Evolutionary conservation across 2,888 invertebrate genomes (phyloP).

Genomic region (Tachina lurida): DNA sequence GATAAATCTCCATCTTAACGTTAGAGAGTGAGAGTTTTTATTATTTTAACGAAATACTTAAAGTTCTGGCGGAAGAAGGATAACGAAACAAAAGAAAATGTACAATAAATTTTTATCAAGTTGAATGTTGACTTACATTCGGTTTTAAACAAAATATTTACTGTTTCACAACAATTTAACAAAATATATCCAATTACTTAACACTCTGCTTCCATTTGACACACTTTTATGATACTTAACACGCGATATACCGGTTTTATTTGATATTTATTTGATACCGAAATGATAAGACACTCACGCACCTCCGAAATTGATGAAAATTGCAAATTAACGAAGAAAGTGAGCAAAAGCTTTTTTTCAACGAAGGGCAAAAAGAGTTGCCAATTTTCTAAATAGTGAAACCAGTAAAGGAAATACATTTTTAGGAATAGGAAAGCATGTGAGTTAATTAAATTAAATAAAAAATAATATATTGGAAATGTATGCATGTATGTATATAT

Average conservation of each 20-base stretch:
- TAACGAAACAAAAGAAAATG: constrained; percentile 10
- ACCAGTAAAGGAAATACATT: too few relatives aligned
- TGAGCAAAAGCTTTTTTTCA: too few relatives aligned
- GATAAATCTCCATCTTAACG: background rate
- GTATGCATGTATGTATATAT: too few relatives aligned
- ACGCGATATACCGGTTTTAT: background rate
- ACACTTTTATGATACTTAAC: background rate
- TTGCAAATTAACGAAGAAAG: background rate
- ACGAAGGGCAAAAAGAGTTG: background rate
- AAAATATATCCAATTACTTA: background rate
- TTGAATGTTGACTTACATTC: background rate
- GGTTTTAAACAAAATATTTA: background rate
- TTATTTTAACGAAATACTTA: background rate
- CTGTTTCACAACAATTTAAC: background rate
- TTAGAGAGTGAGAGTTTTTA: too few relatives aligned
- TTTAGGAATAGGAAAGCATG: too few relatives aligned
- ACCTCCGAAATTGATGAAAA: background rate
- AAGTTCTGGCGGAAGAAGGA: constrained; percentile 17
- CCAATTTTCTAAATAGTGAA: background rate
- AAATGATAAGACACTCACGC: constrained; percentile 1
- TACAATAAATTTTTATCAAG: background rate
- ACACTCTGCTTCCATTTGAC: background rate
- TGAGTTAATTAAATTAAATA: too few relatives aligned
- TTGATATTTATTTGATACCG: background rate
- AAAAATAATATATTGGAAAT: too few relatives aligned